Conservation (phyloP, 2,113 vertebrate genomes). For the Galbula dea region DNA sequence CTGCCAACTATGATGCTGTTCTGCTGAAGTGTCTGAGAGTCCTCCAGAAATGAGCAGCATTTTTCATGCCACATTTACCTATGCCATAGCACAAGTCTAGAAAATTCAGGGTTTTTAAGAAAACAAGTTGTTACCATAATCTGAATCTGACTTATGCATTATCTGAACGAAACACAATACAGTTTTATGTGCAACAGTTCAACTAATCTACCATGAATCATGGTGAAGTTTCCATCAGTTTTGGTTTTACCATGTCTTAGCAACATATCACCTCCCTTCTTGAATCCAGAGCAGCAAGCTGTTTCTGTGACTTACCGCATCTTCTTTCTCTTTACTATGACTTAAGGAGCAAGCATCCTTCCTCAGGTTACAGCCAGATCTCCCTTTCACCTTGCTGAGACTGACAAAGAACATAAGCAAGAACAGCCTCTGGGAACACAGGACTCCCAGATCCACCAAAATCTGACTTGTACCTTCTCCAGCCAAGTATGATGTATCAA, state of each 20-base stretch:
- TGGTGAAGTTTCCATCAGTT: not conserved
- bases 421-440: not conserved
- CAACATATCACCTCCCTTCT: not conserved
- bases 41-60: rapidly evolving
- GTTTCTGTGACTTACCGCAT: not conserved
- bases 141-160: not conserved
- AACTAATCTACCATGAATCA: not conserved
- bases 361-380: not conserved
- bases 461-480: not conserved
- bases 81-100: not conserved
- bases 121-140: not conserved
- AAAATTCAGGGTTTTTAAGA: not conserved
- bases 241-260: not conserved
- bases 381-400: not conserved
- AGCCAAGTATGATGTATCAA: not conserved
- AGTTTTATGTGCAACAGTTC: not conserved
- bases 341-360: not conserved
- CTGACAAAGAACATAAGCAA: not conserved
- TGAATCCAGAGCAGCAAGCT: not conserved
- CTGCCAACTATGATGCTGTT: not conserved
- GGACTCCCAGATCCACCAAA: not conserved
- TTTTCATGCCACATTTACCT: not conserved
- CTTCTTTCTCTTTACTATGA: not conserved
- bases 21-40: not conserved
- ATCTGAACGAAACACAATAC: not conserved